Percentiles rank a stretch among this genome's conserved stretches.
These are phyloP conservation scores for Meleagris gallopavo DNA, from an alignment of 2,113 vertebrate species.

Conservation along the genomic window DNA sequence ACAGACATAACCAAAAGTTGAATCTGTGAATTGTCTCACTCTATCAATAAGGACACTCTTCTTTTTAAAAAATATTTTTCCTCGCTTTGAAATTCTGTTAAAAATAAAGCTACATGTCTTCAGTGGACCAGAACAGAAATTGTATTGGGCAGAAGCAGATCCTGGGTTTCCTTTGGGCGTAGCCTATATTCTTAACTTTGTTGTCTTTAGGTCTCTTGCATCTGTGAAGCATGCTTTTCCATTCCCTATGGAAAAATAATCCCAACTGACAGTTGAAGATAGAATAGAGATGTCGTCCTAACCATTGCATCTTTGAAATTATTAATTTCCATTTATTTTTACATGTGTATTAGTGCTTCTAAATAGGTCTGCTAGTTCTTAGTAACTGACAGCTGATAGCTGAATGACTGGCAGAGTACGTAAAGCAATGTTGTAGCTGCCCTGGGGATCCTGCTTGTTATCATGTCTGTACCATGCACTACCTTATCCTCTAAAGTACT, in stretches of 20 bases:
- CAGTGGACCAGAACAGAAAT: neutral
- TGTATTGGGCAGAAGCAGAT: neutral
- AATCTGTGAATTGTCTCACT: neutral
- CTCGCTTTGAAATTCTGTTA: neutral
- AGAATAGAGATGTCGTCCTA: neutral
- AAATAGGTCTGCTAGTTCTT: neutral
- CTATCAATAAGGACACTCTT: neutral
- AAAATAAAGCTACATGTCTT: neutral
- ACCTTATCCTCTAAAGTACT: neutral
- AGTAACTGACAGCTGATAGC: neutral
- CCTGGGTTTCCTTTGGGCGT: fast-evolving
- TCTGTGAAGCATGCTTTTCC: neutral
- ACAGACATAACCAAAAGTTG: neutral
- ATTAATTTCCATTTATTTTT: neutral
- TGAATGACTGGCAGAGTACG: neutral
- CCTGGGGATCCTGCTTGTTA: neutral
- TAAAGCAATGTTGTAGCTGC: neutral
- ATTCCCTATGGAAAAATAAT: neutral
- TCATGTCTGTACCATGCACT: neutral
- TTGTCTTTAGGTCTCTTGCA: neutral
- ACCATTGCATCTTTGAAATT: neutral
- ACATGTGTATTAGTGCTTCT: neutral
- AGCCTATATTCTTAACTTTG: neutral
- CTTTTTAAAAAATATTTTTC: neutral
- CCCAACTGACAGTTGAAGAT: neutral